Conservation (phyloP, 2,888 invertebrate species). For the Drosophila peninsularis region DNA sequence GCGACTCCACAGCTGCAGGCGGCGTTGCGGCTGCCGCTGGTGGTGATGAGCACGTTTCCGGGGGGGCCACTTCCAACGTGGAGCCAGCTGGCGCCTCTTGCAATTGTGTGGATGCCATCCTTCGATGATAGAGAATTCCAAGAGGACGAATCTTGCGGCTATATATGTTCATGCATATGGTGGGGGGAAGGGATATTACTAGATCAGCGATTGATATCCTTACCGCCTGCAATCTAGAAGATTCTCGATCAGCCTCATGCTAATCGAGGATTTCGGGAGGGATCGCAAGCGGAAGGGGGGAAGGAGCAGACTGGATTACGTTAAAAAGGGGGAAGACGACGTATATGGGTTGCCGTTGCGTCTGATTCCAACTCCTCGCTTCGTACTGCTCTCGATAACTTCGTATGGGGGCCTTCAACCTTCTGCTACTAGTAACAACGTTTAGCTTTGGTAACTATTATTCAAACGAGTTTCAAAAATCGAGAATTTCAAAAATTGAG, state of each 20-base stretch:
- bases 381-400: slow-evolving; percentile 7
- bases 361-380: background rate
- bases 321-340: background rate
- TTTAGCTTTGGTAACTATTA: slow-evolving; percentile 24
- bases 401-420: background rate
- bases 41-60: background rate
- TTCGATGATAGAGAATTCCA: background rate
- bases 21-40: background rate
- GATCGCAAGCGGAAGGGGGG: background rate
- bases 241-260: background rate
- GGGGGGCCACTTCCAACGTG: background rate
- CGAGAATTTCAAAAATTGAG: slow-evolving; percentile 37
- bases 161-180: background rate
- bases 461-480: slow-evolving; percentile 28
- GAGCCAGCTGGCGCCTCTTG: background rate
- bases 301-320: background rate
- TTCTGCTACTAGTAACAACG: slow-evolving; percentile 22
- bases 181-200: background rate
- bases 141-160: background rate
- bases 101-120: slow-evolving; percentile 22
- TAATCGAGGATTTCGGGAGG: background rate
- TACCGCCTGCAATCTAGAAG: background rate
- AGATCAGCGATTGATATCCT: background rate
- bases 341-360: background rate
- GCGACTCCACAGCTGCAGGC: background rate